These are phyloP conservation scores for Daboia siamensis DNA, from an alignment of 2,113 vertebrate species.

Conservation along the genomic window DNA sequence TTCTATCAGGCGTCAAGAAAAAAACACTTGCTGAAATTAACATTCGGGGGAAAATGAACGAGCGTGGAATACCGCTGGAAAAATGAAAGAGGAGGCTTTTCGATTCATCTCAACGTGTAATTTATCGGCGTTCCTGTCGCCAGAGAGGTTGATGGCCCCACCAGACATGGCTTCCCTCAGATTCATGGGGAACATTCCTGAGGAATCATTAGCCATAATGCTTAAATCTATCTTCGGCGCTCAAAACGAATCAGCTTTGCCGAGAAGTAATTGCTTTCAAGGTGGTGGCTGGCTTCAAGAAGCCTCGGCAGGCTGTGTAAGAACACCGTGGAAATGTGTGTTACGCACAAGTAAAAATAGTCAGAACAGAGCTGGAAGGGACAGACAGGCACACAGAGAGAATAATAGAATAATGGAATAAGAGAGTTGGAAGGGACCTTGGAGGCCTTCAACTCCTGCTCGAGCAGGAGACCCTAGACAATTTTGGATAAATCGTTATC, in stretches of 20 bases:
- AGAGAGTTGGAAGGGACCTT: background rate
- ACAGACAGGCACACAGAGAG: no score
- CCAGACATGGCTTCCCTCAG: background rate
- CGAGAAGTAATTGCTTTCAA: background rate
- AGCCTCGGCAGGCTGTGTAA: background rate
- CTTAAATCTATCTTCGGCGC: background rate
- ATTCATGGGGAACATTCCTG: background rate
- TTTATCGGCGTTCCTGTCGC: background rate
- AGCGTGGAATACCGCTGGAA: background rate
- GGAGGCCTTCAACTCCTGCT: no score
- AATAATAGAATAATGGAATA: no score
- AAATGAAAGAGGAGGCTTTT: background rate
- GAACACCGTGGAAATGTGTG: background rate
- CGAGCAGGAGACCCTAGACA: no score
- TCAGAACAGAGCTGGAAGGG: no score
- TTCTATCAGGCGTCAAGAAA: background rate
- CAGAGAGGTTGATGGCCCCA: background rate
- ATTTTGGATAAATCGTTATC: no score
- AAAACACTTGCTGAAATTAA: background rate
- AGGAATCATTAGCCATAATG: background rate
- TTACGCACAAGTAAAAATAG: background rate
- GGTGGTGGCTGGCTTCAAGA: background rate
- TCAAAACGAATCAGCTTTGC: background rate
- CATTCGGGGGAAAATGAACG: background rate
- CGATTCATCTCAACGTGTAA: background rate